Conservation (phyloP, 2,888 invertebrate genomes). For the Folsomia candida region DNA sequence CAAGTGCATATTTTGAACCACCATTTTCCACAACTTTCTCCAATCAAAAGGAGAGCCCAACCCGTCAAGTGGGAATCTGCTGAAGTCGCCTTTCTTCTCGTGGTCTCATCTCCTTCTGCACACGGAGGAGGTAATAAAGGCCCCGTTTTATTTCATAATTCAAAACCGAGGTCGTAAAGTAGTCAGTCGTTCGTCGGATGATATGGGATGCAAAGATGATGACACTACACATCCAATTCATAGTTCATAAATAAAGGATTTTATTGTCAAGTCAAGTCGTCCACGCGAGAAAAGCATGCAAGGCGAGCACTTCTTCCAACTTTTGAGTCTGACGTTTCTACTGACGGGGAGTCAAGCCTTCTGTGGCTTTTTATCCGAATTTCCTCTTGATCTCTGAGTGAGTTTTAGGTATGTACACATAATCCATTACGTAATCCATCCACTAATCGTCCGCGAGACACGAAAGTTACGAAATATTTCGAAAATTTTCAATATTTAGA, state of each 20-base stretch:
- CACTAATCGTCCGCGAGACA: too few relatives aligned
- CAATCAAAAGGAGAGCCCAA: too few relatives aligned
- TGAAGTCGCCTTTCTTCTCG: too few relatives aligned
- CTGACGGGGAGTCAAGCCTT: neutral
- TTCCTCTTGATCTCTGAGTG: neutral
- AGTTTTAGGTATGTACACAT: neutral
- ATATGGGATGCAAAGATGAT: slow-evolving; percentile 21
- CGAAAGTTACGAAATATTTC: too few relatives aligned
- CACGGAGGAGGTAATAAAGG: slow-evolving; percentile 13
- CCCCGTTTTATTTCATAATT: slow-evolving; percentile 18
- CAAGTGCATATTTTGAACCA: too few relatives aligned
- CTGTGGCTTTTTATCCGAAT: neutral
- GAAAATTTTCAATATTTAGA: too few relatives aligned
- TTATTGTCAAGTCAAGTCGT: slow-evolving; percentile 22
- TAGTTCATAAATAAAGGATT: slow-evolving; percentile 30
- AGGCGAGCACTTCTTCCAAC: neutral
- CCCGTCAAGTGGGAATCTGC: too few relatives aligned
- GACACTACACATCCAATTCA: slow-evolving; percentile 27
- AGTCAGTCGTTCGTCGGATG: neutral
- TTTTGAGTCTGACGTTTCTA: neutral
- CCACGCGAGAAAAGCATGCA: neutral
- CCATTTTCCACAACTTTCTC: too few relatives aligned
- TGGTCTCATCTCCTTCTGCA: neutral
- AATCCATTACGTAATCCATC: neutral
- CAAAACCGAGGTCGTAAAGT: slow-evolving; percentile 19